These are phyloP conservation scores for Drosophila mayri DNA, from an alignment of 1,140 invertebrate genomes.

Conservation along the genomic window DNA sequence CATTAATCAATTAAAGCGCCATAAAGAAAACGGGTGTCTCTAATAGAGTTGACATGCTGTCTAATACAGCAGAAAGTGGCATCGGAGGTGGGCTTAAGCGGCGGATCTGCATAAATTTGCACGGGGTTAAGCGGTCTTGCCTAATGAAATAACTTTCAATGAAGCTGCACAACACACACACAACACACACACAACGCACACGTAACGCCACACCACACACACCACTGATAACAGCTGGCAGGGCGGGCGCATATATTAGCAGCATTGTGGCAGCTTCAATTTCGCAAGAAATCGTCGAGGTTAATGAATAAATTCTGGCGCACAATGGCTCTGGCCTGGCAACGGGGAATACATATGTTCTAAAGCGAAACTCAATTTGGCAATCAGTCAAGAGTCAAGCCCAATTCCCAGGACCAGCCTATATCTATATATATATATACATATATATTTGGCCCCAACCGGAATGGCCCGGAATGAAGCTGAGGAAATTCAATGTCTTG, in stretches of 20 bases:
- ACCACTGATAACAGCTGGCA: background rate
- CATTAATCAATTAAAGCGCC: conserved; percentile 79
- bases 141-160: conserved; percentile 72
- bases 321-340: conserved; percentile 22
- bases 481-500: conserved; percentile 26
- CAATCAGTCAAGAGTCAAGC: conserved; percentile 52
- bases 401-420: background rate
- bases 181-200: no score
- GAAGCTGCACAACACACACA: conserved; percentile 13
- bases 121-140: conserved; percentile 25
- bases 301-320: conserved; percentile 48
- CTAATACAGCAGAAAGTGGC: conserved; percentile 36
- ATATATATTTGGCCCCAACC: background rate
- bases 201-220: background rate
- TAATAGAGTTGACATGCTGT: conserved; percentile 66
- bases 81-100: conserved; percentile 27
- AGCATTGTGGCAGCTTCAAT: conserved; percentile 45
- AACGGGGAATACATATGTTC: conserved; percentile 46
- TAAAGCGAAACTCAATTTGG: conserved; percentile 54
- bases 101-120: conserved; percentile 71
- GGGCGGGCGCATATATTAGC: conserved; percentile 27
- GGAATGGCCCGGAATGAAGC: conserved; percentile 13
- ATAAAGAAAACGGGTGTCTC: conserved; percentile 60
- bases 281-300: conserved; percentile 34
- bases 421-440: background rate